These are phyloP conservation scores for Oenanthe oenanthe DNA, from an alignment of 2,113 vertebrate species.

Conservation along the genomic window DNA sequence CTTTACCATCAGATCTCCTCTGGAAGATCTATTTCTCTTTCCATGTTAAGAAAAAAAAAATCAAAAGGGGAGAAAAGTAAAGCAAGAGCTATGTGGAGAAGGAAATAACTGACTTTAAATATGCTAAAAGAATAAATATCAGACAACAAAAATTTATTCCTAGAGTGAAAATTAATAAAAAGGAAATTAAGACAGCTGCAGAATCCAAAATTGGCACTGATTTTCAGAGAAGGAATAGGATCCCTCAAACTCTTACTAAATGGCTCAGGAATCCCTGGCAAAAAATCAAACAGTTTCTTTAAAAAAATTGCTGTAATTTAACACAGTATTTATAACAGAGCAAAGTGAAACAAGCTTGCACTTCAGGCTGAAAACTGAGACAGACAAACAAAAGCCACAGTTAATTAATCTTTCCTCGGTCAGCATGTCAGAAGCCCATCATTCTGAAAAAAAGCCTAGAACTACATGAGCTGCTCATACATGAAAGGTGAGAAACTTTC, in stretches of 20 bases:
- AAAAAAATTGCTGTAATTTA: slow-evolving; percentile 63
- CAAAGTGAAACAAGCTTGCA: slow-evolving; percentile 63
- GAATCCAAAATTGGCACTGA: slow-evolving; percentile 64
- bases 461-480: background rate
- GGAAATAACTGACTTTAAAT: background rate
- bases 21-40: background rate
- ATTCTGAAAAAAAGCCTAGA: background rate
- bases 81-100: background rate
- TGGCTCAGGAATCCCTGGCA: slow-evolving; percentile 74
- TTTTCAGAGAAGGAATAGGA: slow-evolving; percentile 73
- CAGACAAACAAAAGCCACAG: slow-evolving; percentile 63
- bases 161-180: slow-evolving; percentile 67
- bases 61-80: background rate
- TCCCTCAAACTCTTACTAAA: slow-evolving; percentile 73
- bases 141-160: slow-evolving; percentile 47
- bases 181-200: slow-evolving; percentile 73
- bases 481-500: background rate
- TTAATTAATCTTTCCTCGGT: slow-evolving; percentile 50
- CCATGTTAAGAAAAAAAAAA: background rate
- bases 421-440: background rate
- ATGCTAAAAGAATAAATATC: slow-evolving; percentile 26
- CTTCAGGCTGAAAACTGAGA: slow-evolving; percentile 42
- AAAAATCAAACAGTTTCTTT: slow-evolving; percentile 75
- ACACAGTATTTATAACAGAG: slow-evolving; percentile 71
- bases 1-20: background rate